phyloP scores from a whole-genome alignment of 2,888 invertebrate species.

The Beris morrisii region DNA sequence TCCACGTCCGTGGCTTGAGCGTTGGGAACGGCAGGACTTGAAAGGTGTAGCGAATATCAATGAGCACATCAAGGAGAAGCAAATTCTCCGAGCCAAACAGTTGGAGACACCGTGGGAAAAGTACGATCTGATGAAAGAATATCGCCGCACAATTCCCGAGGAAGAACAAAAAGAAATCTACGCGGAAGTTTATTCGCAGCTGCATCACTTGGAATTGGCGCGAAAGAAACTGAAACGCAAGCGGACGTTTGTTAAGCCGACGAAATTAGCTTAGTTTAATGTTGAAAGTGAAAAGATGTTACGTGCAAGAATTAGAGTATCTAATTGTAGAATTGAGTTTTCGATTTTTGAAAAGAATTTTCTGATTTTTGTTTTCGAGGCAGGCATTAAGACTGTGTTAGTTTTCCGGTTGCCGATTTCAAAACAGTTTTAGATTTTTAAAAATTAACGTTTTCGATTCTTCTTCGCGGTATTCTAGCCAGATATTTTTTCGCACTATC shows the following conservation, averaged over 20 bases:
- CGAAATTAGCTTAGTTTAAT: constrained; percentile 54
- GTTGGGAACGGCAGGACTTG: constrained; percentile 81
- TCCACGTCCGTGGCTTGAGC: constrained; percentile 85
- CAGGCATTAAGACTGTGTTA: too few species aligned
- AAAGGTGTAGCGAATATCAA: constrained; percentile 71
- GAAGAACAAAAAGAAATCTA: constrained; percentile 87
- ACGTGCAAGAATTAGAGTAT: too few species aligned
- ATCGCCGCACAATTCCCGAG: constrained; percentile 83
- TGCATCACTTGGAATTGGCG: constrained; percentile 70
- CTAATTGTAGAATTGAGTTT: too few species aligned
- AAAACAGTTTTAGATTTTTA: too few species aligned
- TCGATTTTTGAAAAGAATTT: too few species aligned
- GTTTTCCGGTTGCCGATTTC: too few species aligned
- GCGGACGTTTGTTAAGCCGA: constrained; percentile 64
- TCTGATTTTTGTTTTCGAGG: too few species aligned
- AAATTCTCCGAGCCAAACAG: constrained; percentile 59
- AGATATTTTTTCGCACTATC: too few species aligned
- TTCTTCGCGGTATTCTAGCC: too few species aligned
- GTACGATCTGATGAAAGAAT: constrained; percentile 91
- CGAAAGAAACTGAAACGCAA: constrained; percentile 66
- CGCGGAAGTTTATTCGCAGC: constrained; percentile 76
- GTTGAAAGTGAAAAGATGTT: too few species aligned
- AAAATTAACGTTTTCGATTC: too few species aligned
- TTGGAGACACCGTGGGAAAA: constrained; percentile 79
- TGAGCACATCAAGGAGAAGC: constrained; percentile 60